Percentiles rank a stretch among this genome's conserved stretches.
Conservation (phyloP, 2,888 invertebrate species). For the Agrochola macilenta region DNA sequence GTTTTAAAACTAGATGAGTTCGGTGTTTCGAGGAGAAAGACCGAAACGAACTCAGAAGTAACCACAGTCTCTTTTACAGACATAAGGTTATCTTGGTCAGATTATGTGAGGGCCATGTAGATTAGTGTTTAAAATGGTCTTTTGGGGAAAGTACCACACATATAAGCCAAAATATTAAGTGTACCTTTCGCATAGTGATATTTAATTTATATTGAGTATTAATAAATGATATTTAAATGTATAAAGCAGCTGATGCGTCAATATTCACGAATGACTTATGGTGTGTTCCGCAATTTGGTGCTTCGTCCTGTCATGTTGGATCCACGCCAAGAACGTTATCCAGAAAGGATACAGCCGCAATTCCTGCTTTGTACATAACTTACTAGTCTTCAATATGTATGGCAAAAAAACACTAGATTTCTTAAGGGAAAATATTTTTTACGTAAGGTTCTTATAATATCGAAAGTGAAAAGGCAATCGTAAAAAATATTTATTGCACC, state of each 20-base stretch:
- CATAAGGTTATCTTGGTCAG: too few relatives aligned
- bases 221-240: neutral
- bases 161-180: neutral
- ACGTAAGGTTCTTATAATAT: neutral
- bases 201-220: neutral
- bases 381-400: slow-evolving; percentile 7
- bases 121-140: neutral
- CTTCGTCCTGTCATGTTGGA: slow-evolving; percentile 34
- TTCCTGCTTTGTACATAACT: slow-evolving; percentile 24
- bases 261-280: slow-evolving; percentile 17
- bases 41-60: too few relatives aligned
- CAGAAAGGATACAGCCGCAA: neutral
- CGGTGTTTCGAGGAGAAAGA: too few relatives aligned
- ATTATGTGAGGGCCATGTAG: too few relatives aligned
- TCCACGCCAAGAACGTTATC: slow-evolving; percentile 25
- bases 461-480: neutral
- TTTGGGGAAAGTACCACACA: neutral
- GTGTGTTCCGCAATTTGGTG: slow-evolving; percentile 18
- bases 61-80: too few relatives aligned
- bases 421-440: neutral
- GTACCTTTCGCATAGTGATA: too few relatives aligned
- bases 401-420: neutral
- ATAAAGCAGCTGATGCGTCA: neutral
- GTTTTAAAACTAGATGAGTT: neutral
- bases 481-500: neutral